A percentile compares a stretch with the other conserved stretches of the same genome.
phyloP scores from a whole-genome alignment of 2,888 invertebrate species.

The Seira ritae region DNA sequence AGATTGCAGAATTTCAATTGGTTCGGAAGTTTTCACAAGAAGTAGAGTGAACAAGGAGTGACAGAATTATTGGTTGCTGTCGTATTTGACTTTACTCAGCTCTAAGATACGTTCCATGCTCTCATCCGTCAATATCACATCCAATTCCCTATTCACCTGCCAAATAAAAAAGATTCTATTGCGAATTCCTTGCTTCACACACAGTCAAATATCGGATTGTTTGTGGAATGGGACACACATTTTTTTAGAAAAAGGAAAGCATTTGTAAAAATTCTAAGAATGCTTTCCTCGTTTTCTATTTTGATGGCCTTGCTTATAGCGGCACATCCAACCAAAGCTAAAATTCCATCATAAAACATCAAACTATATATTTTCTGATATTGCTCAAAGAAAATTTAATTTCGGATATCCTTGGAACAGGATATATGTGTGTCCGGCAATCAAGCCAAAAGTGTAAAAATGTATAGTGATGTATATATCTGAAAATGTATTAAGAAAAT shows the following conservation, averaged over 20 bases:
- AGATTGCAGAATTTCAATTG: conserved; percentile 11
- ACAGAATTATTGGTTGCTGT: conserved; percentile 73
- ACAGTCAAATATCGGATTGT: background rate
- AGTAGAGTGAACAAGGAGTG: conserved; percentile 65
- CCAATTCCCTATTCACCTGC: conserved; percentile 65
- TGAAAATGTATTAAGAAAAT: no score
- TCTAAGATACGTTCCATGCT: conserved; percentile 65
- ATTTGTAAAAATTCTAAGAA: background rate
- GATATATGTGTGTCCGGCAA: no score
- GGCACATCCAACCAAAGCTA: background rate
- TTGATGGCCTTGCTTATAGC: no score
- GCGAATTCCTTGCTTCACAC: conserved; percentile 33
- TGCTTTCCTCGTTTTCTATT: background rate
- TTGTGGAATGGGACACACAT: background rate
- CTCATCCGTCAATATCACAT: conserved; percentile 73
- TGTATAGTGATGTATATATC: no score
- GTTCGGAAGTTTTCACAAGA: conserved; percentile 56
- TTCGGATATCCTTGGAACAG: no score
- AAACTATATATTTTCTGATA: background rate
- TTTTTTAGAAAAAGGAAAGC: background rate
- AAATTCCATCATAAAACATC: background rate
- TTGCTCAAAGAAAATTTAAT: background rate
- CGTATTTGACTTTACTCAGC: conserved; percentile 70
- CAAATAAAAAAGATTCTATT: conserved; percentile 57
- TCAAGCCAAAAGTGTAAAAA: no score